Percentiles rank a stretch among this genome's conserved stretches.
These are phyloP conservation scores for Mercenaria mercenaria DNA, from an alignment of 1,140 invertebrate genomes.

Conservation along the genomic window DNA sequence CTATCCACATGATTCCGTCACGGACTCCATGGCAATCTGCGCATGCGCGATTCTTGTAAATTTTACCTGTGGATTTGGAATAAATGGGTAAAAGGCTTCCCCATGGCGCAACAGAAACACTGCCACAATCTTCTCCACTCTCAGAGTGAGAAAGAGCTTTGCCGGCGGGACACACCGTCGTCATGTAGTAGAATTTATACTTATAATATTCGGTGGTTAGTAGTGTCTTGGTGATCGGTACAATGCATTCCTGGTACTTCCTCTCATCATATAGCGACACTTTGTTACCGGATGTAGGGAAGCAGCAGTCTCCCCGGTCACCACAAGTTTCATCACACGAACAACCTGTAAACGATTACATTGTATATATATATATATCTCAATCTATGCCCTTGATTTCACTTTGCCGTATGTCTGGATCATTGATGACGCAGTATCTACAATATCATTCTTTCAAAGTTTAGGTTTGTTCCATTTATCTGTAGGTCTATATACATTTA, in stretches of 20 bases:
- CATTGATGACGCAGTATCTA: too few species aligned
- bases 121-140: neutral
- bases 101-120: neutral
- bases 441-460: too few species aligned
- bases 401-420: too few species aligned
- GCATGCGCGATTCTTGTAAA: constrained; percentile 32
- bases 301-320: neutral
- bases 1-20: neutral
- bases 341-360: constrained; percentile 20
- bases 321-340: neutral
- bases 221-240: neutral
- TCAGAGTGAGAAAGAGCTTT: neutral
- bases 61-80: neutral
- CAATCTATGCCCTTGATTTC: too few species aligned
- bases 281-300: neutral
- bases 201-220: neutral
- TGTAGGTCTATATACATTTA: too few species aligned
- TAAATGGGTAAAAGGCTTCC: constrained; percentile 9
- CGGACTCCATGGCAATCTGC: neutral
- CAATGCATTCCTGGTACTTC: neutral
- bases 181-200: neutral
- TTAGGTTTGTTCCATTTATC: too few species aligned
- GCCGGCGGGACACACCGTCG: neutral
- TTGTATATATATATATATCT: too few species aligned
- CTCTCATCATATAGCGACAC: too few species aligned